Evolutionary conservation across 1,140 invertebrate genomes (phyloP), one percentile per base, ranked within the genome.

Genomic region (Zophobas atratus): DNA sequence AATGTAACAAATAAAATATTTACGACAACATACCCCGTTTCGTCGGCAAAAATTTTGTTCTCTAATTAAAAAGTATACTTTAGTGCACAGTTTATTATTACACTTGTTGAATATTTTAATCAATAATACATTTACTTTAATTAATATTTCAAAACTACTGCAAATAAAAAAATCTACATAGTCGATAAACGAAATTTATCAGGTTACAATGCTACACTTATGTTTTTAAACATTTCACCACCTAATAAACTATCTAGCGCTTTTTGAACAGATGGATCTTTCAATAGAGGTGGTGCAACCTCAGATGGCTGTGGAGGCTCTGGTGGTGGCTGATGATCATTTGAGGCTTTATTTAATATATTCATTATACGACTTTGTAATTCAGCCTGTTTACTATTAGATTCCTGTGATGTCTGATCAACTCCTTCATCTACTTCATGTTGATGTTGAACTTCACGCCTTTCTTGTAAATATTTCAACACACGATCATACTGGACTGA

Each of bases 311-410:
- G 51, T 6, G 51, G 43, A n/a, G 76, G 75, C 49, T 79, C 77
- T 32, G 79, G 81, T 88, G 85, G 81, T 86, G 86, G 75, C 77
- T 41, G 60, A 5, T 60, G 39, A n/a, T 76, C 48, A n/a, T 77
- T 78, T 6, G 49, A 41, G 20, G 81, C 73, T 77, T 85, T 92
- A 82, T 95, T 95, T 76, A 96, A 84, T 67, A 97, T 96, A 85
- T 91, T 96, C 39, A 97, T 87, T 75, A 97, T 97, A 79, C 95
- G 91, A 80, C 93, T 94, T 82, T 97, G 95, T 2, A 97, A 84
- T 84, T 97, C 95, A 0, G 90, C 91, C 84, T 94, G 91, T 70
- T 92, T 85, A 67, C 81, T 82, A n/a, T 86, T 77, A 35, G 87
- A 78, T 1, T 87, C 82, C n/a, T 89, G 85, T 0, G 89, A 83